Evolutionary conservation across 1,140 invertebrate genomes (phyloP).

Genomic region (Cyphomyrmex costatus): DNA sequence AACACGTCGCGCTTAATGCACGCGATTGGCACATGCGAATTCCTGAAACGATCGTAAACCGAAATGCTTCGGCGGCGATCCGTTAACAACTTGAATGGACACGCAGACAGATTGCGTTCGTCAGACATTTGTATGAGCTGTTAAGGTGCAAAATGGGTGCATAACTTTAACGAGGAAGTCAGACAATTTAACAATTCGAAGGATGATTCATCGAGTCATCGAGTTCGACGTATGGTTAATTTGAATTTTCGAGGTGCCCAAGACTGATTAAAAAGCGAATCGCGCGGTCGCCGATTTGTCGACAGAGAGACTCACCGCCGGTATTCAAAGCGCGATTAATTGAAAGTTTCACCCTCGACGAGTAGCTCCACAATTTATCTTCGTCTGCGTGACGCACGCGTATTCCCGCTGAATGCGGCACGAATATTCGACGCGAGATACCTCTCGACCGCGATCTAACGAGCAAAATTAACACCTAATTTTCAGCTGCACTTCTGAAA

Average conservation of each 20-base stretch:
- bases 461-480: conserved; percentile 62
- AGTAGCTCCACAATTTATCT: conserved; percentile 60
- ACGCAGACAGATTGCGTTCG: background rate
- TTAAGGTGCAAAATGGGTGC: background rate
- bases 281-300: conserved; percentile 45
- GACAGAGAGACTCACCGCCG: conserved; percentile 31
- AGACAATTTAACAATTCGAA: conserved; percentile 12
- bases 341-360: conserved; percentile 60
- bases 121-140: background rate
- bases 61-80: background rate
- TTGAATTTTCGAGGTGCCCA: conserved; percentile 43
- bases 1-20: conserved; percentile 25
- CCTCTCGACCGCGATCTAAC: conserved; percentile 41
- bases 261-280: conserved; percentile 56
- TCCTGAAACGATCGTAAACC: background rate
- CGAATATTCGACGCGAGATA: conserved; percentile 30
- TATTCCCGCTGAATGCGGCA: conserved; percentile 32
- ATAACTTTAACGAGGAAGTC: background rate
- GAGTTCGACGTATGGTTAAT: conserved; percentile 53
- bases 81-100: background rate
- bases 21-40: background rate
- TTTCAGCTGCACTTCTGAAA: conserved; percentile 26
- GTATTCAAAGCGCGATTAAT: conserved; percentile 62
- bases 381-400: conserved; percentile 55
- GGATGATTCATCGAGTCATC: conserved; percentile 7